Percentiles rank a stretch among this genome's conserved stretches.
These are phyloP conservation scores for Sympetrum striolatum DNA, from an alignment of 2,888 invertebrate genomes.

Conservation along the genomic window DNA sequence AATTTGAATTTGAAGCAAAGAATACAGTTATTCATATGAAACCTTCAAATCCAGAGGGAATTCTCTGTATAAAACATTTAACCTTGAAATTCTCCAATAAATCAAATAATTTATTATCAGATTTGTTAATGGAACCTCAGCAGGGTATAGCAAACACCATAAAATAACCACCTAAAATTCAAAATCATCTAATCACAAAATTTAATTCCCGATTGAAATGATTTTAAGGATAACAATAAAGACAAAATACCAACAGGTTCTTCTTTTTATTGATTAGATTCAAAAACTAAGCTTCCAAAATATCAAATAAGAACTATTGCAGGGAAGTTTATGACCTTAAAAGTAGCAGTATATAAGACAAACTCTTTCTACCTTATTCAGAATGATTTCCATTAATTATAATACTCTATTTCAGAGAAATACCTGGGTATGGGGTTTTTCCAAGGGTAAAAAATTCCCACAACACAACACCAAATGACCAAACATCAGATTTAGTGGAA, in stretches of 20 bases:
- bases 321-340: too few relatives aligned
- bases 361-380: background rate
- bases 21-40: too few relatives aligned
- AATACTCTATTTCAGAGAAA: background rate
- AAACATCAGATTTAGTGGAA: slow-evolving; percentile 62
- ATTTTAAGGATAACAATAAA: too few relatives aligned
- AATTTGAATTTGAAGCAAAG: slow-evolving; percentile 53
- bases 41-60: too few relatives aligned
- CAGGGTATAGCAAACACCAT: slow-evolving; percentile 61
- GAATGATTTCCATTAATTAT: background rate
- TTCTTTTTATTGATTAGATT: slow-evolving; percentile 60
- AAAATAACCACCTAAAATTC: slow-evolving; percentile 58
- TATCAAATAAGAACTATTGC: background rate
- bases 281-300: background rate
- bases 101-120: too few relatives aligned
- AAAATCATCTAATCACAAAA: too few relatives aligned
- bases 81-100: too few relatives aligned
- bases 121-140: slow-evolving; percentile 54
- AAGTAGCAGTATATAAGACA: too few relatives aligned
- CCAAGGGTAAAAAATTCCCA: slow-evolving; percentile 55
- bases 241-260: too few relatives aligned
- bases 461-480: slow-evolving; percentile 56
- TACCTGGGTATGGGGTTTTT: slow-evolving; percentile 54
- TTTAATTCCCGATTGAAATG: too few relatives aligned
- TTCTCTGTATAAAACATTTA: too few relatives aligned